Evolutionary conservation across 2,888 invertebrate genomes (phyloP).

Genomic region (Amblyjoppa fuscipennis): DNA sequence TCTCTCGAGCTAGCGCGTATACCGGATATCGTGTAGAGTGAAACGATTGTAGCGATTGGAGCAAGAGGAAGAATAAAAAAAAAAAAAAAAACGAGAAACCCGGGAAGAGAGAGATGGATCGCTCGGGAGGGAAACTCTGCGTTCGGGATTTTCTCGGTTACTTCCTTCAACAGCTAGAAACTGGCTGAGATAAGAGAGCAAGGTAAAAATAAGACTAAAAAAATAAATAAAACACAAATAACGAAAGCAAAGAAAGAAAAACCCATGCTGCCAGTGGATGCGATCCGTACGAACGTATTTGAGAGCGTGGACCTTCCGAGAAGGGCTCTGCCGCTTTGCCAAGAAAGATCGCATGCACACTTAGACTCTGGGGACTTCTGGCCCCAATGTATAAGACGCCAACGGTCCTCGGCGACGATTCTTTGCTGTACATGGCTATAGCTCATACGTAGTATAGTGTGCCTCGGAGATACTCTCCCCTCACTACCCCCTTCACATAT

Average conservation of each 20-base stretch:
- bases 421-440: conserved; percentile 29
- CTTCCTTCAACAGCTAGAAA: conserved; percentile 41
- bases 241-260: conserved; percentile 23
- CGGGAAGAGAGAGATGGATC: conserved; percentile 40
- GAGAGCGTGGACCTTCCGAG: conserved; percentile 38
- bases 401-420: conserved; percentile 34
- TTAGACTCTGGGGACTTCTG: conserved; percentile 61
- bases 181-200: conserved; percentile 21
- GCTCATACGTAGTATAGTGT: conserved; percentile 24
- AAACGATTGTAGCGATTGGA: conserved; percentile 56
- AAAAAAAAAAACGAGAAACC: background rate
- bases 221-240: conserved; percentile 1
- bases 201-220: background rate
- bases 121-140: conserved; percentile 39
- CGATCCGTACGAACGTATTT: conserved; percentile 39
- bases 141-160: conserved; percentile 34
- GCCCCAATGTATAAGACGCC: conserved; percentile 42
- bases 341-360: conserved; percentile 48
- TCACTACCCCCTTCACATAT: conserved; percentile 47
- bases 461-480: conserved; percentile 31
- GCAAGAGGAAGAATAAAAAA: conserved; percentile 13
- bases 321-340: conserved; percentile 21
- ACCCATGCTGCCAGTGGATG: conserved; percentile 12
- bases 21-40: conserved; percentile 62
- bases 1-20: conserved; percentile 50